Base-by-base conservation (phyloP, 2,888 invertebrate species). In the Heliconius sara region DNA sequence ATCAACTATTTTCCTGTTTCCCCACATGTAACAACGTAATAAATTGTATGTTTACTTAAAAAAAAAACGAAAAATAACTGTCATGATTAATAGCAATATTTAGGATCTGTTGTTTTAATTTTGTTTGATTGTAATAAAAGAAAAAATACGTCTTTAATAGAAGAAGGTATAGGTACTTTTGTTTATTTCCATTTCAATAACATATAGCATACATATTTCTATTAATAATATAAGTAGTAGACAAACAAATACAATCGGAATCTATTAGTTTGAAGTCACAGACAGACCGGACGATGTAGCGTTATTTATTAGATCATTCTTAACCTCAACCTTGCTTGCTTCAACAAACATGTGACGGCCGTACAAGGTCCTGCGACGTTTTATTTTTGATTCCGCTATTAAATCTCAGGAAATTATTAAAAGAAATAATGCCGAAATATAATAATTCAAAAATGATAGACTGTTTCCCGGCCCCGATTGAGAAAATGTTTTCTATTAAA, bases 241-340 rank as follows among this genome's bases (percentile, higher is more conserved):
- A 52, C 22, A 7, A 34, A 34, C 73, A 25, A 57, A 60, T 34
- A 39, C n/a, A 60, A 60, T 16, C 9, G 6, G n/a, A 34, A n/a
- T 25, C 57, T 73, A 60, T 60, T 60, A 34, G 16, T 73, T 34
- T 73, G 25, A 34, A 72, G 7, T 25, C 22, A 73, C 68, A 39
- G 39, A 47, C 43, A 67, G n/a, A 78, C 63, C 67, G 77, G 68
- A 80, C 22, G 67, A 22, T 16, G 72, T 66, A 25, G 63, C 30
- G 27, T 27, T 4, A 25, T 34, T 75, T 75, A 77, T 79, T 79
- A 75, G 52, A 81, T 81, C 79, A 79, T 79, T 76, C 77, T 81
- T 75, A 77, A 34, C 79, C 79, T 79, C 75, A 81, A 81, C 81
- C 81, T 81, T 81, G 81, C 57, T 57, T 43, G 67, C 70, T 34